Conservation (phyloP, 2,888 invertebrate species). For the Steinernema hermaphroditum region DNA sequence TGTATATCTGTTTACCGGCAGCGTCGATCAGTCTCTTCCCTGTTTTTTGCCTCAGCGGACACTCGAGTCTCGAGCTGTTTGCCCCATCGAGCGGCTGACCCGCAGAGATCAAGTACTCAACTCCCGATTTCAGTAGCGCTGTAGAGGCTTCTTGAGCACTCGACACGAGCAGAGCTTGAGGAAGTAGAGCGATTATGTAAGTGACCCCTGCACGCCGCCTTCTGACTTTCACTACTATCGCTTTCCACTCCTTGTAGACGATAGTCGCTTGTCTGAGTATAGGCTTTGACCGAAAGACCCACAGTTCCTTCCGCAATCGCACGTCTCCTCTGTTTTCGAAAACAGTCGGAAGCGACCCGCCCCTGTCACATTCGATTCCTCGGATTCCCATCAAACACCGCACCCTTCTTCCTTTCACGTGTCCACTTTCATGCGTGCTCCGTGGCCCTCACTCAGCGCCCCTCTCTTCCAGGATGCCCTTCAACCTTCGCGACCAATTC, state of each 20-base stretch:
- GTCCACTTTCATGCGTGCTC: background rate
- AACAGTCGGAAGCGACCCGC: background rate
- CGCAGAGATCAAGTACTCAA: background rate
- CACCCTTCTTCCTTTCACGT: background rate
- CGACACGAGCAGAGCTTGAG: background rate
- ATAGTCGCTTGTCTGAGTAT: background rate
- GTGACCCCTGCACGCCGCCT: background rate
- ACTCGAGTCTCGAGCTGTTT: background rate
- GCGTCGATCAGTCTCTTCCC: background rate
- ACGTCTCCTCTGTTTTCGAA: background rate
- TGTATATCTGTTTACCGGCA: slow-evolving; percentile 20
- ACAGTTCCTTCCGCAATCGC: background rate
- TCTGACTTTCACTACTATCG: background rate
- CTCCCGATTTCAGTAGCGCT: background rate
- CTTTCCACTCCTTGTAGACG: background rate
- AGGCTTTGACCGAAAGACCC: background rate
- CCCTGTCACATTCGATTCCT: background rate
- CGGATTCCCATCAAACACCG: background rate
- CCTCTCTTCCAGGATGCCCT: slow-evolving; percentile 37
- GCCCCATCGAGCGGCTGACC: background rate
- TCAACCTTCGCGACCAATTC: slow-evolving; percentile 62
- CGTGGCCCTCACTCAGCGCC: background rate
- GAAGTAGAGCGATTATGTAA: slow-evolving; percentile 24
- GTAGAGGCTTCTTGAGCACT: slow-evolving; percentile 16
- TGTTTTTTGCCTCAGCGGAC: background rate